These are phyloP conservation scores for Lerista edwardsae DNA, from an alignment of 2,797 vertebrate species.

Conservation along the genomic window DNA sequence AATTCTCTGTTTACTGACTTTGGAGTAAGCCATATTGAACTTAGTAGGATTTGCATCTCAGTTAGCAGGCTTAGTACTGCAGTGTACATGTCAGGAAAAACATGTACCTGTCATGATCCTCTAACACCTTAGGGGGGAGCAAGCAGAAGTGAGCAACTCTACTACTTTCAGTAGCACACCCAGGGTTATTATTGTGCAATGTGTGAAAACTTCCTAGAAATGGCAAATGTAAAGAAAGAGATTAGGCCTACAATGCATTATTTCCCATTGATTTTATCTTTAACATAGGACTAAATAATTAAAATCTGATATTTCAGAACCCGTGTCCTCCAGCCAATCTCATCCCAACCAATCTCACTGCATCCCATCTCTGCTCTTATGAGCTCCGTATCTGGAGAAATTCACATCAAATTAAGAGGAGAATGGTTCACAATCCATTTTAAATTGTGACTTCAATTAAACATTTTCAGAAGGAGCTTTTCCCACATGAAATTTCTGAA, in stretches of 20 bases:
- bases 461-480: background rate
- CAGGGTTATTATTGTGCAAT: background rate
- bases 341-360: too few relatives aligned
- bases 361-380: background rate
- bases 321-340: background rate
- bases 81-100: too few relatives aligned
- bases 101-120: too few relatives aligned
- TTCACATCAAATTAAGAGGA: constrained; percentile 4
- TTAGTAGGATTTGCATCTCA: too few relatives aligned
- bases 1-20: too few relatives aligned
- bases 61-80: too few relatives aligned
- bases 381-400: constrained; percentile 6
- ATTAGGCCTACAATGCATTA: background rate
- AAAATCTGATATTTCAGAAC: background rate
- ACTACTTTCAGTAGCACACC: background rate
- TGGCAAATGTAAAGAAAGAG: background rate
- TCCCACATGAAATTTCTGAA: background rate
- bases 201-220: background rate
- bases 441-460: background rate
- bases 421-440: background rate
- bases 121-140: too few relatives aligned
- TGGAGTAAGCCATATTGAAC: too few relatives aligned
- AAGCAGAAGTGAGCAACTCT: too few relatives aligned
- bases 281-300: background rate
- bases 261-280: background rate